phyloP scores from a whole-genome alignment of 1,140 invertebrate genomes.

The Arion vulgaris region DNA sequence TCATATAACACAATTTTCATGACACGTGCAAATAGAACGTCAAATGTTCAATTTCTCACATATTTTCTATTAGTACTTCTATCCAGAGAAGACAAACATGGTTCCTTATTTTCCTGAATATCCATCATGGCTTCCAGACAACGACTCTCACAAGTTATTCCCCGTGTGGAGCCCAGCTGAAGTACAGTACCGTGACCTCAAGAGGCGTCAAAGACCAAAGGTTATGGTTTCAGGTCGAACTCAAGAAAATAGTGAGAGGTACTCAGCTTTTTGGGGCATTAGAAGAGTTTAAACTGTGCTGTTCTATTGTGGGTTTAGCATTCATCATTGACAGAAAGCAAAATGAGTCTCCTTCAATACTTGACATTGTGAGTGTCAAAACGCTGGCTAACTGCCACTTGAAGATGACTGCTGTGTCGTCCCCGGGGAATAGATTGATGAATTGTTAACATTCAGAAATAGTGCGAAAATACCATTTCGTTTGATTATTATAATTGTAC shows the following conservation, averaged over 20 bases:
- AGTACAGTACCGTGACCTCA: background rate
- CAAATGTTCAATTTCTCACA: too few species aligned
- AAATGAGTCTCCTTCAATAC: background rate
- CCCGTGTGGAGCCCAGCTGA: background rate
- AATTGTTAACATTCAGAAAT: too few species aligned
- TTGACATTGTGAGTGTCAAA: background rate
- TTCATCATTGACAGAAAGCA: background rate
- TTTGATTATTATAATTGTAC: too few species aligned
- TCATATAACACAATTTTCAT: too few species aligned
- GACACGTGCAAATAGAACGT: too few species aligned
- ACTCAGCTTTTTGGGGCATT: background rate
- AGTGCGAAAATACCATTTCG: too few species aligned
- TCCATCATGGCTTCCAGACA: background rate
- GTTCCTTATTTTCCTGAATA: too few species aligned
- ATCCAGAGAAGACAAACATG: too few species aligned
- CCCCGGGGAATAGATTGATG: too few species aligned
- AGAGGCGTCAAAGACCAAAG: background rate
- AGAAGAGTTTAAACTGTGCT: background rate
- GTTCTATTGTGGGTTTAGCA: background rate
- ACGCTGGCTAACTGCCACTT: background rate
- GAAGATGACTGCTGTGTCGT: too few species aligned
- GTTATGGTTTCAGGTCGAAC: background rate
- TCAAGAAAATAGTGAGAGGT: background rate
- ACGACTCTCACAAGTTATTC: background rate
- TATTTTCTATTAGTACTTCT: too few species aligned